Conservation (phyloP, 2,888 invertebrate genomes). For the Oscheius sp. region DNA sequence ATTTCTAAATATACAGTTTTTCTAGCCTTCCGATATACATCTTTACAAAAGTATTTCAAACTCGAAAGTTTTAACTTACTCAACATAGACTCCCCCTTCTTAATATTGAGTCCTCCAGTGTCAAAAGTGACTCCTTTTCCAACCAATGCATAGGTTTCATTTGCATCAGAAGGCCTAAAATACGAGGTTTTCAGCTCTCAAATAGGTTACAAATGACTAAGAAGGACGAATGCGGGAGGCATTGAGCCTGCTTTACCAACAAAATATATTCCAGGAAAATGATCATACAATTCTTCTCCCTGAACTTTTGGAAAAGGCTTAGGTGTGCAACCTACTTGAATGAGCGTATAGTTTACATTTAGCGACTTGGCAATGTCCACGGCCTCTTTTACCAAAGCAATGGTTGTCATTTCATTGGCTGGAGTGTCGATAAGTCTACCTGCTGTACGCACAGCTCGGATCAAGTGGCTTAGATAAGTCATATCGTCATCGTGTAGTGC, state of each 20-base stretch:
- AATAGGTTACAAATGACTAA: conserved; percentile 71
- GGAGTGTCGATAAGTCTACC: conserved; percentile 88
- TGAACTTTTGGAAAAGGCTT: neutral
- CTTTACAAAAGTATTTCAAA: too few species aligned
- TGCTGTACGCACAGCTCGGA: conserved; percentile 79
- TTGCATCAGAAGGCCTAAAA: conserved; percentile 74
- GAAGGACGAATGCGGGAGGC: conserved; percentile 81
- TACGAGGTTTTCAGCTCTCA: neutral
- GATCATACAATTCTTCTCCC: conserved; percentile 80
- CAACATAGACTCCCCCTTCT: conserved; percentile 79
- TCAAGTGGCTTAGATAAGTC: conserved; percentile 70
- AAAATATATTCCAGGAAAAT: conserved; percentile 84
- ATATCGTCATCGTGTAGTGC: conserved; percentile 66
- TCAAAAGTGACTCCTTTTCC: conserved; percentile 93
- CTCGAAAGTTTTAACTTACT: conserved; percentile 28
- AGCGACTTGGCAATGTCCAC: conserved; percentile 50
- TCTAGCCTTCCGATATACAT: too few species aligned
- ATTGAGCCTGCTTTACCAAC: conserved; percentile 84
- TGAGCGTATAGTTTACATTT: conserved; percentile 2
- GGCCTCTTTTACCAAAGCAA: conserved; percentile 77
- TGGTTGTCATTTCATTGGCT: conserved; percentile 83
- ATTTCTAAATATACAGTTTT: conserved; percentile 81
- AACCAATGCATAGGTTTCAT: conserved; percentile 82
- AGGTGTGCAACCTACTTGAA: conserved; percentile 27
- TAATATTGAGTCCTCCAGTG: conserved; percentile 89